Evolutionary conservation across 2,113 vertebrate species (phyloP), one percentile per base, ranked within the genome.

Genomic region (Thamnaconus septentrionalis): DNA sequence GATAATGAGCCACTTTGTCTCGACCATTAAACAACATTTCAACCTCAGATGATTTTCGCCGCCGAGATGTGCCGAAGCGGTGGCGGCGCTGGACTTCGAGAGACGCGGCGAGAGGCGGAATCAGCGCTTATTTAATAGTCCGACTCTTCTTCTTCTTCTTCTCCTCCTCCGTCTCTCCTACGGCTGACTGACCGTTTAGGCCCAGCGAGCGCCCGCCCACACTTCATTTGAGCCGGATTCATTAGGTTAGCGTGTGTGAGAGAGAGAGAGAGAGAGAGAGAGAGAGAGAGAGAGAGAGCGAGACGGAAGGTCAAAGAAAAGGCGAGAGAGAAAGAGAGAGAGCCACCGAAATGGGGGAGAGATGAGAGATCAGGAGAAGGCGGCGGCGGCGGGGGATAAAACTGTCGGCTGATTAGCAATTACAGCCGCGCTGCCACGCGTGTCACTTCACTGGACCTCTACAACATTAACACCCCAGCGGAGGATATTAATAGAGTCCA

Each of bases 371-470:
- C 48, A 31, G 7, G 40, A 39, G 61, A n/a, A 49, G 44, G 54
- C 8, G 65, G 61, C 1, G 64, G 50, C 5, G 41, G 61, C 3
- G 80, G 69, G 79, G 84, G 80, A 88, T 90, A 89, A 86, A 90
- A 91, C 88, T 81, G 86, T 85, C 90, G 73, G 7, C 85, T 92
- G 91, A 92, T 92, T 92, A 92, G 91, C 87, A 91, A 91, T 92
- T 90, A 89, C 76, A 81, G 82, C 45, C 53, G 73, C n/a, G 79
- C 82, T 82, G 83, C 80, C 66, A 86, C 83, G 80, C 82, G 84
- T 91, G 91, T 92, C 91, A 90, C 87, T 88, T 82, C 84, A 70
- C 82, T 81, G 87, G 88, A 87, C 88, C 89, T 85, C 85, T 74
- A 71, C 89, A 80, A 85, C 91, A 89, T 91, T 91, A 92, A 88